phyloP scores from a whole-genome alignment of 2,797 vertebrate species.

The Ataeniobius toweri region DNA sequence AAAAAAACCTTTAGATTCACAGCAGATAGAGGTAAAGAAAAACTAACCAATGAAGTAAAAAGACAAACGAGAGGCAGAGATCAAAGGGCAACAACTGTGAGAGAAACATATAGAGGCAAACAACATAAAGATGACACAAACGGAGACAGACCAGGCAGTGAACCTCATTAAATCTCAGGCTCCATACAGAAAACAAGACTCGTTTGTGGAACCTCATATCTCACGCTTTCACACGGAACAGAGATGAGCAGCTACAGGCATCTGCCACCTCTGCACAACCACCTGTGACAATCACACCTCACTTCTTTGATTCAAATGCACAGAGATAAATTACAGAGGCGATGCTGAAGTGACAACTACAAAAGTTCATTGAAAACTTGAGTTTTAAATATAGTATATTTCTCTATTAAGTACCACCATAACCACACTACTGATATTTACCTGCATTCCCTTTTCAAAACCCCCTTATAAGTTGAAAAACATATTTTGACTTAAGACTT shows the following conservation, averaged over 20 bases:
- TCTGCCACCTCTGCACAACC: conserved; percentile 4
- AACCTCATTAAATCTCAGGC: conserved; percentile 39
- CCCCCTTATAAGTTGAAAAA: neutral
- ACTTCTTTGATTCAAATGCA: neutral
- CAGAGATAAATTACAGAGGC: neutral
- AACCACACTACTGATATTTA: neutral
- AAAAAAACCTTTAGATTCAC: neutral
- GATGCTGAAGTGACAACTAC: neutral
- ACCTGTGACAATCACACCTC: conserved; percentile 12
- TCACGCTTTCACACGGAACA: conserved; percentile 16
- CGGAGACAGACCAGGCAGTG: conserved; percentile 16
- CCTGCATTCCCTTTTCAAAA: neutral
- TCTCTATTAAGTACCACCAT: neutral
- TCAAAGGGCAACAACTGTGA: conserved; percentile 3
- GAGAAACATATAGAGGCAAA: neutral
- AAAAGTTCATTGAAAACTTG: neutral
- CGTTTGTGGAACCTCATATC: conserved; percentile 22
- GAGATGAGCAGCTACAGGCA: conserved; percentile 16
- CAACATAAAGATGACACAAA: conserved; percentile 14
- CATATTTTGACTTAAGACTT: conserved; percentile 1
- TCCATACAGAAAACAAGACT: conserved; percentile 18
- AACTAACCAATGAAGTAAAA: conserved; percentile 7
- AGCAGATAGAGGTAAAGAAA: conserved; percentile 9
- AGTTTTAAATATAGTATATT: conserved; percentile 5
- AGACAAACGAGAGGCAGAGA: neutral